Evolutionary conservation across 2,113 vertebrate species (phyloP).

Genomic region (Antidorcas marsupialis): DNA sequence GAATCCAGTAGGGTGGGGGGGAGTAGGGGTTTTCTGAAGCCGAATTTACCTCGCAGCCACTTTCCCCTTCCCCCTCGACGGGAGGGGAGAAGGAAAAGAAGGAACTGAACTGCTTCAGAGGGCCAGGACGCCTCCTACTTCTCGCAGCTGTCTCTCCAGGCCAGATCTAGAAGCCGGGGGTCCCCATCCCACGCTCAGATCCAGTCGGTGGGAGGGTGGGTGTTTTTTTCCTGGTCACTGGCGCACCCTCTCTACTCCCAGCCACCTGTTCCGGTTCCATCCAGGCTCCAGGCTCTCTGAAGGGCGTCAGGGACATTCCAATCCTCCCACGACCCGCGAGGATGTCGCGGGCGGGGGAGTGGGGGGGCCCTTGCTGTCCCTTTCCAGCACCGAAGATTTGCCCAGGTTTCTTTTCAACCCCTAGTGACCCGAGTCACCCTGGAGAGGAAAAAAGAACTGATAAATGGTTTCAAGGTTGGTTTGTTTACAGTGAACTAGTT

Average conservation of each 20-base stretch:
- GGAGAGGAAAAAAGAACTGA: not conserved
- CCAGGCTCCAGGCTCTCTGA: slow-evolving; percentile 32
- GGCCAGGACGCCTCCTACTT: not conserved
- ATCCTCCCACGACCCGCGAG: slow-evolving; percentile 55
- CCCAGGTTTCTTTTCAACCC: not conserved
- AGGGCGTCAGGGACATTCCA: slow-evolving; percentile 65
- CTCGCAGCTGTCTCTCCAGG: slow-evolving; percentile 15
- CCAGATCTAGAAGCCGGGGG: not conserved
- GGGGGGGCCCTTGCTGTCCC: not conserved
- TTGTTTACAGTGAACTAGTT: not conserved
- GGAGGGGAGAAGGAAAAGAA: not conserved
- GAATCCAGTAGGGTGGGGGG: not conserved
- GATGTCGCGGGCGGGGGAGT: slow-evolving; percentile 26
- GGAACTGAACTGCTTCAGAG: not conserved
- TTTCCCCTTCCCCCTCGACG: not conserved
- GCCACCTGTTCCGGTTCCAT: slow-evolving; percentile 50
- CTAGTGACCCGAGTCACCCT: not conserved
- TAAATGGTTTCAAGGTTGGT: not conserved
- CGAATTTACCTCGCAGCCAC: not conserved
- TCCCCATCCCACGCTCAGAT: slow-evolving; percentile 18
- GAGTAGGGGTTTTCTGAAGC: not conserved
- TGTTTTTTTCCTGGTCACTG: slow-evolving; percentile 49
- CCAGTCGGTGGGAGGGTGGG: slow-evolving; percentile 16
- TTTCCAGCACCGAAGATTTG: not conserved
- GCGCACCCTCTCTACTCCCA: not conserved